Base-by-base conservation (phyloP, 2,888 invertebrate genomes). In the Pseudoips prasinana region DNA sequence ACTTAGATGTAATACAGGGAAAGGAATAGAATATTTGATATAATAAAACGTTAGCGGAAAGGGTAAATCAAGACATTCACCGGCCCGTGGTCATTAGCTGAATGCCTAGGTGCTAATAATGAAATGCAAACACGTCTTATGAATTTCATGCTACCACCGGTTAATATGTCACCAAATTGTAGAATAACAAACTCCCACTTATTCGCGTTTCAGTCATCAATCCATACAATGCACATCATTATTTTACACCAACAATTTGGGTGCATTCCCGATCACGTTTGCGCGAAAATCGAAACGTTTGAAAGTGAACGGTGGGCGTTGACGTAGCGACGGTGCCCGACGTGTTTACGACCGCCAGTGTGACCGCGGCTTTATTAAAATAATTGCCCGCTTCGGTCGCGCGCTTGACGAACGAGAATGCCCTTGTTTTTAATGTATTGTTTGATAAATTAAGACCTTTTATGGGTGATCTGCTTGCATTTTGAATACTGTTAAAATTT, bases 351-450 rank as follows among this genome's bases (percentile, higher is more conserved):
- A 64, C 46, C 58, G 53, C 39, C 41, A 22, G 35, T 53, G 50
- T 51, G 52, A 59, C 58, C 64, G 58, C 60, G 51, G 67, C 57
- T 71, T 73, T 72, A 72, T 71, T 75, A 71, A 69, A 72, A 73
- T 74, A 73, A 75, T 76, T 74, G 71, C 63, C 62, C 53, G 56
- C 60, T 60, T 60, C 65, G 63, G 58, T 56, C 53, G 50, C 47
- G 44, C 37, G 53, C 45, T 51, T 64, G 61, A 64, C 51, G 58
- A 62, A 70, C 58, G 68, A 63, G 61, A 62, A 58, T 64, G 53
- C 37, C 54, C 52, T 50, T 45, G 8, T 48, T 54, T 48, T 54
- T 42, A 50, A 47, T 14, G 37, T 50, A 44, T 58, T 54, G 55
- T 53, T 20, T 49, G 50, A 46, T 46, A 50, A 59, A 49, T 55